phyloP scores from a whole-genome alignment of 2,113 vertebrate species.

The Riparia riparia region DNA sequence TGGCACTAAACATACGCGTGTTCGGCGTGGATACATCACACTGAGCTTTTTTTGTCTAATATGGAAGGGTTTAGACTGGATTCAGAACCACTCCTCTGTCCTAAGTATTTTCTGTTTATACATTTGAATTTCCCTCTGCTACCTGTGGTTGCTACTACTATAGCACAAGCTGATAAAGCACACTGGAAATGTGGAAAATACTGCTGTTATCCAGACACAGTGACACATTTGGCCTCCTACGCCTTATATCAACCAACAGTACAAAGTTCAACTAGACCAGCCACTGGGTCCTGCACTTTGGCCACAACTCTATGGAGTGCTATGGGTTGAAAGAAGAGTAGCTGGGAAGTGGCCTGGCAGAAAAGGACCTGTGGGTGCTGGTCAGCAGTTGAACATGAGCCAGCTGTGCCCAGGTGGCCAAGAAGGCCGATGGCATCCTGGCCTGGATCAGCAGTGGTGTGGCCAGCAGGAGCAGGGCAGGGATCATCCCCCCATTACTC shows the following conservation, averaged over 20 bases:
- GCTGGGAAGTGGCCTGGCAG: neutral
- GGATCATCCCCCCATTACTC: neutral
- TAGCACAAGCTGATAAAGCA: no score
- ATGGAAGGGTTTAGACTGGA: accelerated
- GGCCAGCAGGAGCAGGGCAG: neutral
- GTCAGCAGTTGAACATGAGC: neutral
- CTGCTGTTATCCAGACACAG: accelerated
- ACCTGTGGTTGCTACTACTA: neutral
- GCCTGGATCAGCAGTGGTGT: accelerated
- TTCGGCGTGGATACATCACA: accelerated
- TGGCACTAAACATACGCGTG: accelerated
- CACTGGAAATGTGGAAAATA: neutral
- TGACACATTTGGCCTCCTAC: neutral
- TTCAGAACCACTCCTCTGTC: neutral
- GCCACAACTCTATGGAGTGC: neutral
- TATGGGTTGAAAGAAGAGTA: neutral
- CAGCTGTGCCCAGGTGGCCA: neutral
- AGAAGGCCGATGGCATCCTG: neutral
- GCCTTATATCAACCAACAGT: neutral
- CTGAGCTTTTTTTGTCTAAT: neutral
- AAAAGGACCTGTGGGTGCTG: neutral
- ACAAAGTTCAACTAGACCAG: neutral
- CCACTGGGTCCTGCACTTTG: neutral
- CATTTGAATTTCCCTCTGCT: accelerated
- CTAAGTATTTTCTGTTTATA: neutral